Evolutionary conservation across 2,888 invertebrate species (phyloP).

Genomic region (Apantesis nais): DNA sequence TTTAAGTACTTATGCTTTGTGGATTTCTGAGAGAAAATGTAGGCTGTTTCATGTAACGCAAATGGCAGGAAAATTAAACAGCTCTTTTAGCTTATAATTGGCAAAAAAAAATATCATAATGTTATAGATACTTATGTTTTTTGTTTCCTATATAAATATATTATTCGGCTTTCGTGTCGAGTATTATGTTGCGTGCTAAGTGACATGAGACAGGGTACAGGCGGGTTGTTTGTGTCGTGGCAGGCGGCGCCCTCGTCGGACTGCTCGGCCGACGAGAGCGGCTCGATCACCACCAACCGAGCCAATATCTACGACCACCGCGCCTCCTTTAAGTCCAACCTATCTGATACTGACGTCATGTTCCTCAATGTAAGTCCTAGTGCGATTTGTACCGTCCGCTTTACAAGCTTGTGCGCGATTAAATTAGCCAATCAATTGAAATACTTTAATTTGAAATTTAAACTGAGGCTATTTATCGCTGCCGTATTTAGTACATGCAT

Average conservation of each 20-base stretch:
- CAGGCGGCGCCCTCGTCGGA: slow-evolving; percentile 89
- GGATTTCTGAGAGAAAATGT: slow-evolving; percentile 29
- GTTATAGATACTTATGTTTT: neutral
- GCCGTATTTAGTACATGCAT: slow-evolving; percentile 42
- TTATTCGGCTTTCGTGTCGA: slow-evolving; percentile 4
- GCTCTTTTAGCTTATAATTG: neutral
- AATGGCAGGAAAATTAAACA: neutral
- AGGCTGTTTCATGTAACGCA: slow-evolving; percentile 37
- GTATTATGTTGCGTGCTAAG: slow-evolving; percentile 21
- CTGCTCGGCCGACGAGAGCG: slow-evolving; percentile 88
- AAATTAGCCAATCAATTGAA: slow-evolving; percentile 50
- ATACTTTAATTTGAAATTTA: slow-evolving; percentile 26
- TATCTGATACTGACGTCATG: slow-evolving; percentile 97
- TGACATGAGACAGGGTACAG: slow-evolving; percentile 36
- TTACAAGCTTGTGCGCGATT: slow-evolving; percentile 46
- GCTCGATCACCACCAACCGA: slow-evolving; percentile 93
- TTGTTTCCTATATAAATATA: neutral
- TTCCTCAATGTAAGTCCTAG: slow-evolving; percentile 92
- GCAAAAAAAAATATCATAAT: slow-evolving; percentile 4
- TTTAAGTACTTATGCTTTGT: slow-evolving; percentile 29
- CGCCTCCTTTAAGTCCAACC: slow-evolving; percentile 94
- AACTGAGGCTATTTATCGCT: slow-evolving; percentile 34
- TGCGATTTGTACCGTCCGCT: slow-evolving; percentile 57
- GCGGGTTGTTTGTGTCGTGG: slow-evolving; percentile 64
- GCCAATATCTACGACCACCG: slow-evolving; percentile 90